Conservation (phyloP, 1,140 invertebrate genomes). For the Solenopsis invicta region DNA sequence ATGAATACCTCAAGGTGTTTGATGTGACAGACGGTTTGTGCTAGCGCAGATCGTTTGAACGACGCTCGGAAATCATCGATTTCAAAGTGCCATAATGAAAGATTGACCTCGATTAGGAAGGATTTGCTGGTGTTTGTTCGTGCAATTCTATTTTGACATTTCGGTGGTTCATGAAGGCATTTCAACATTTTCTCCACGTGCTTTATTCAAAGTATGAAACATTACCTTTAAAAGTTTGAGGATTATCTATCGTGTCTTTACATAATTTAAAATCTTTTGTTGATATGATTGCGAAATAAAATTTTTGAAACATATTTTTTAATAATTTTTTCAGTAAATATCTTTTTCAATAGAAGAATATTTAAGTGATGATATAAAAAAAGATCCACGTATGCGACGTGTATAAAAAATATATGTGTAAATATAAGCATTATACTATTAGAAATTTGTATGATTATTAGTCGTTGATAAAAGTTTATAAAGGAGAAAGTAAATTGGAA, state of each 20-base stretch:
- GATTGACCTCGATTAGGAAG: slow-evolving; percentile 3
- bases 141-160: neutral
- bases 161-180: neutral
- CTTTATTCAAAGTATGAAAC: slow-evolving; percentile 16
- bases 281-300: neutral
- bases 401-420: neutral
- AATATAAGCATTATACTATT: neutral
- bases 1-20: slow-evolving; percentile 81
- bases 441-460: neutral
- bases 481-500: slow-evolving; percentile 6
- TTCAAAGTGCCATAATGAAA: neutral
- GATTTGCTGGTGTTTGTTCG: neutral
- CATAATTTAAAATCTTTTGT: neutral
- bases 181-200: neutral
- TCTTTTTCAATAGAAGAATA: neutral
- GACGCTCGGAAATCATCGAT: slow-evolving; percentile 12
- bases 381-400: neutral
- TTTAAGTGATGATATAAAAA: neutral
- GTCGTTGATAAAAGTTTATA: neutral
- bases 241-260: neutral
- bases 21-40: slow-evolving; percentile 41
- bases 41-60: slow-evolving; percentile 13
- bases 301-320: neutral
- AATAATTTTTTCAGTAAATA: neutral
- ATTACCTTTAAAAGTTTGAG: neutral